phyloP scores from a whole-genome alignment of 2,113 vertebrate genomes.

The Tenebrosternarchus preto region DNA sequence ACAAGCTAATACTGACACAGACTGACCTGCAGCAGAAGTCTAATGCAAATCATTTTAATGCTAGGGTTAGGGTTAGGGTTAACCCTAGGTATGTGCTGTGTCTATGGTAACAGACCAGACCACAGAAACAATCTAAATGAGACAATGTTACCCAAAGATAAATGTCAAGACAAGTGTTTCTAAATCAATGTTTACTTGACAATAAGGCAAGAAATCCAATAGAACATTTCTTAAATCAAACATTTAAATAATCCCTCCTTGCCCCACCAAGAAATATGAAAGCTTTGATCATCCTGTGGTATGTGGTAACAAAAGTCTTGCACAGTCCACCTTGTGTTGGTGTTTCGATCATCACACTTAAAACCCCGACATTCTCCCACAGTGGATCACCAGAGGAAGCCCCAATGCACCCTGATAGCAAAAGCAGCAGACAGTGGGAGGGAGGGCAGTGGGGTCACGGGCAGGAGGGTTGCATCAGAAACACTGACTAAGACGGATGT shows the following conservation, averaged over 20 bases:
- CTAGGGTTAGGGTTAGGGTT: no score
- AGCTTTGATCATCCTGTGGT: neutral
- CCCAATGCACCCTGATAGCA: slow-evolving; percentile 38
- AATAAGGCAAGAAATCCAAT: slow-evolving; percentile 6
- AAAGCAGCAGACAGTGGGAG: slow-evolving; percentile 45
- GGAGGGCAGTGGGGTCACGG: slow-evolving; percentile 58
- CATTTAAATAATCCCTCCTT: neutral
- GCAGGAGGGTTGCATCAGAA: slow-evolving; percentile 4
- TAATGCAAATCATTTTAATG: slow-evolving; percentile 31
- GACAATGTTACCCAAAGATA: slow-evolving; percentile 15
- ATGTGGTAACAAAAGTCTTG: neutral
- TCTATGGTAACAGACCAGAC: slow-evolving; percentile 21
- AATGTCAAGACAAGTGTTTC: slow-evolving; percentile 31
- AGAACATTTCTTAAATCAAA: neutral
- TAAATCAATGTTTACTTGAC: slow-evolving; percentile 1
- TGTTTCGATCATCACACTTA: slow-evolving; percentile 46
- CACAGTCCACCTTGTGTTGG: neutral
- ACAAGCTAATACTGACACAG: slow-evolving; percentile 19
- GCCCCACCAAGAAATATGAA: neutral
- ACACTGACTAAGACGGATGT: slow-evolving; percentile 55
- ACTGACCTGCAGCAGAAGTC: neutral
- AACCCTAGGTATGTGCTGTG: slow-evolving; percentile 39
- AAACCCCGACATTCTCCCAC: slow-evolving; percentile 54
- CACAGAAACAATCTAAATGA: slow-evolving; percentile 19
- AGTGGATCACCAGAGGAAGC: slow-evolving; percentile 39